Evolutionary conservation across 2,888 invertebrate species (phyloP), one percentile per base, ranked within the genome.

Genomic region (Branchellion lobata): DNA sequence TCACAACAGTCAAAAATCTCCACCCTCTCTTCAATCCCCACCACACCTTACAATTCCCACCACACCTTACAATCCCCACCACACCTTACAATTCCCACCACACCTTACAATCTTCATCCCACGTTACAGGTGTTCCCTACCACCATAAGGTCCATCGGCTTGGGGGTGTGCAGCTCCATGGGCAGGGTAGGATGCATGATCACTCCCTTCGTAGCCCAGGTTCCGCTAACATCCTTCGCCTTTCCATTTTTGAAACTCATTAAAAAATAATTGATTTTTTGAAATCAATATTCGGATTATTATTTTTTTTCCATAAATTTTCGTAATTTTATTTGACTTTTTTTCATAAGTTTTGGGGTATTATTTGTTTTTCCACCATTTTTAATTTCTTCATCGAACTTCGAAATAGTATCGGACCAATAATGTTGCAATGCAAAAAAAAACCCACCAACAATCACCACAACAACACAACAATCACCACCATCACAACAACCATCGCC

Each of bases 201-300:
- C 24, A 96, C 96, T 0, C 96, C 96, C 0, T 95, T 95, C 85
- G 92, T 96, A 1, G 95, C 96, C 2, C 95, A 96, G 91, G 94
- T 94, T 82, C 74, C 24, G 29, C n/a, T n/a, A n/a, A n/a, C n/a
- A n/a, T n/a, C n/a, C n/a, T n/a, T n/a, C n/a, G n/a, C n/a, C 11
- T 51, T 18, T 18, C 21, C 21, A 11, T 51, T 18, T 51, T 51
- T 51, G 11, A 51, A 51, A 18, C 51, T 18, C 51, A 29, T 2
- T 29, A 21, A 1, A 69, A 1, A 1, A 29, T n/a, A 29, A 29
- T 21, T n/a, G n/a, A n/a, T n/a, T n/a, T n/a, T n/a, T n/a, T n/a
- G n/a, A n/a, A n/a, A n/a, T 47, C 8, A 14, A 14, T 47, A 47
- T 47, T 47, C 18, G 47, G 47, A 47, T 47, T 47, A 47, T 8